Evolutionary conservation across 2,888 invertebrate species (phyloP).

Genomic region (Melieria picta): DNA sequence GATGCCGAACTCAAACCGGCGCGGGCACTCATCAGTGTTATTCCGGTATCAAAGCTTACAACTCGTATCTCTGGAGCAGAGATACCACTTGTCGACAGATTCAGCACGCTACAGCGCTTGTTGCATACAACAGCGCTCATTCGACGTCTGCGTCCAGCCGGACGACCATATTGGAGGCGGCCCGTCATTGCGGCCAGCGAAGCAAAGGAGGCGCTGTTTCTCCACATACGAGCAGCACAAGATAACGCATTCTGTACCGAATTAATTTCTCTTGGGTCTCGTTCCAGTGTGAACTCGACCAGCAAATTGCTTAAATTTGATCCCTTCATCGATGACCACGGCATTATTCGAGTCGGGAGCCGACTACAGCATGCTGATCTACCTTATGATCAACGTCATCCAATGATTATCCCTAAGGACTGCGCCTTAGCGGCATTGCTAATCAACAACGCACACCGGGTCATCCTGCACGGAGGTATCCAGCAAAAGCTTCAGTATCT

Average conservation of each 20-base stretch:
- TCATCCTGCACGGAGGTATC: background rate
- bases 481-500: slow-evolving; percentile 3
- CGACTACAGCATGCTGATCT: background rate
- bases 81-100: too few species aligned
- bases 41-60: background rate
- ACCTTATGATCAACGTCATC: background rate
- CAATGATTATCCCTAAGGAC: background rate
- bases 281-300: background rate
- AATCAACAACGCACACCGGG: background rate
- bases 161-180: background rate
- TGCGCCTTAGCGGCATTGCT: background rate
- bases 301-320: background rate
- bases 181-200: background rate
- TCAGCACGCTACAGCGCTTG: too few species aligned
- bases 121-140: too few species aligned
- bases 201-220: background rate
- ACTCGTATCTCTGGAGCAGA: background rate
- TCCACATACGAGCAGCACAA: background rate
- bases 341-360: background rate
- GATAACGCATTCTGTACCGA: background rate
- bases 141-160: background rate
- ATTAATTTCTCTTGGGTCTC: background rate
- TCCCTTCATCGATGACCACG: background rate
- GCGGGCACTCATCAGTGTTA: background rate
- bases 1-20: background rate